Conservation (phyloP, 2,113 vertebrate genomes). For the Nannobrachium achirus region DNA sequence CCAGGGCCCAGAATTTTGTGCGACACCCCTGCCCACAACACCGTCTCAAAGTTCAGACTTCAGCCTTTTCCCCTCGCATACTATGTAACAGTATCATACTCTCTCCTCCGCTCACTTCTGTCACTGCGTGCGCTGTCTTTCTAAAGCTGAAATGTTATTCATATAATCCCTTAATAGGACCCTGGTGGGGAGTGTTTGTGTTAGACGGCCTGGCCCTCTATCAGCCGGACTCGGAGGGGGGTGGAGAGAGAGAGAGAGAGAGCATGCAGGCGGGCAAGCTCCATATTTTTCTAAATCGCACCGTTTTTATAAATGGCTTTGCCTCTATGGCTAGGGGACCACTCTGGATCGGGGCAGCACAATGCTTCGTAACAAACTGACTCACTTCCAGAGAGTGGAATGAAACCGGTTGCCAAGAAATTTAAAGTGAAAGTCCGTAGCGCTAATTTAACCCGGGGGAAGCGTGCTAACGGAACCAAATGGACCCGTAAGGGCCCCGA, state of each 20-base stretch:
- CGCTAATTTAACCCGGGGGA: too few species aligned
- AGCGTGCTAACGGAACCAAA: too few species aligned
- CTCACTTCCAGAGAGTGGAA: not conserved
- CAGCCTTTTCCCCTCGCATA: too few species aligned
- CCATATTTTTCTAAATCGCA: slow-evolving; percentile 12
- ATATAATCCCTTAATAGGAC: not conserved
- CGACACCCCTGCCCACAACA: too few species aligned
- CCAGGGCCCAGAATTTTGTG: too few species aligned
- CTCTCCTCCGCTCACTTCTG: too few species aligned
- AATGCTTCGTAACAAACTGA: slow-evolving; percentile 10
- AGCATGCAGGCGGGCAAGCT: not conserved
- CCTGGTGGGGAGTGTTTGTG: not conserved
- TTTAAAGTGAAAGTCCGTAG: too few species aligned
- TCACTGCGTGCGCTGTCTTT: too few species aligned
- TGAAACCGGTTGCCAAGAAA: not conserved
- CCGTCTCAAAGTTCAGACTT: too few species aligned
- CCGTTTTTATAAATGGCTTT: slow-evolving; percentile 39
- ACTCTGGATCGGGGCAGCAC: slow-evolving; percentile 2
- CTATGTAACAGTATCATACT: too few species aligned
- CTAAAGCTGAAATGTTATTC: slow-evolving; percentile 1
- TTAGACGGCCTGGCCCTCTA: not conserved
- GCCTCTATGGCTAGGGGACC: not conserved
- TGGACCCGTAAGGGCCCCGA: not conserved
- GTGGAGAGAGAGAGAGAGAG: not conserved
- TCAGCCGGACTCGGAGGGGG: not conserved